A percentile compares a stretch with the other conserved stretches of the same genome.
phyloP scores from a whole-genome alignment of 1,140 invertebrate species.

The Lepidurus apus region DNA sequence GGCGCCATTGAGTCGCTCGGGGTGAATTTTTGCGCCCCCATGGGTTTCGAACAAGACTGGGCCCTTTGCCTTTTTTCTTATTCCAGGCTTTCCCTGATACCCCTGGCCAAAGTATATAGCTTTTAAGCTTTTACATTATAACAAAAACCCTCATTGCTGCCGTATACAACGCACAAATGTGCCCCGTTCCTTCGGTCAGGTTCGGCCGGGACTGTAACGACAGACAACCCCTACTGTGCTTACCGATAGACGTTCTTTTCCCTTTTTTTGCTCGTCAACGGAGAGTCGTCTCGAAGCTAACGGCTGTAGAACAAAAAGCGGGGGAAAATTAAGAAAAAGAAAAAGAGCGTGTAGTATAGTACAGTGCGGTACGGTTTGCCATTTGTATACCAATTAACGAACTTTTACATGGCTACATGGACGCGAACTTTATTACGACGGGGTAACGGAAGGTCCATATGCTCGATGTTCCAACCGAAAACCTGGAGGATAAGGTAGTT shows the following conservation, averaged over 20 bases:
- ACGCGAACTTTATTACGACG: too few relatives aligned
- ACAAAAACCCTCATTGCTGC: constrained; percentile 19
- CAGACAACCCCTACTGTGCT: constrained; percentile 17
- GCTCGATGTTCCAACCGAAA: too few relatives aligned
- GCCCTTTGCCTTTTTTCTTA: background rate
- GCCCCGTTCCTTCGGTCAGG: background rate
- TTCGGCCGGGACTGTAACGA: background rate
- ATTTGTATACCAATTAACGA: too few relatives aligned
- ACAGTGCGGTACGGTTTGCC: too few relatives aligned
- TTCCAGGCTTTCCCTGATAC: background rate
- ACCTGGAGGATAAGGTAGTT: too few relatives aligned
- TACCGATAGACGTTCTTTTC: background rate
- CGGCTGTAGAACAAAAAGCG: too few relatives aligned
- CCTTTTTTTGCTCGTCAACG: background rate
- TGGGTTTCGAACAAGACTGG: background rate
- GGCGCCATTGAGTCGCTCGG: constrained; percentile 12
- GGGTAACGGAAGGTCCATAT: too few relatives aligned
- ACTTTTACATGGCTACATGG: too few relatives aligned
- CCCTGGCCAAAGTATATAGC: background rate
- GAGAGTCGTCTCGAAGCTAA: too few relatives aligned
- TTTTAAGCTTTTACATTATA: background rate
- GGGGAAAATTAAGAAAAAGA: background rate
- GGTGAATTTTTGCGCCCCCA: constrained; percentile 15
- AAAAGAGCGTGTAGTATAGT: background rate
- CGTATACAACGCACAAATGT: constrained; percentile 10